A percentile compares a stretch with the other conserved stretches of the same genome.
Conservation (phyloP, 2,797 vertebrate species). For the Schizopygopsis malacanthus region DNA sequence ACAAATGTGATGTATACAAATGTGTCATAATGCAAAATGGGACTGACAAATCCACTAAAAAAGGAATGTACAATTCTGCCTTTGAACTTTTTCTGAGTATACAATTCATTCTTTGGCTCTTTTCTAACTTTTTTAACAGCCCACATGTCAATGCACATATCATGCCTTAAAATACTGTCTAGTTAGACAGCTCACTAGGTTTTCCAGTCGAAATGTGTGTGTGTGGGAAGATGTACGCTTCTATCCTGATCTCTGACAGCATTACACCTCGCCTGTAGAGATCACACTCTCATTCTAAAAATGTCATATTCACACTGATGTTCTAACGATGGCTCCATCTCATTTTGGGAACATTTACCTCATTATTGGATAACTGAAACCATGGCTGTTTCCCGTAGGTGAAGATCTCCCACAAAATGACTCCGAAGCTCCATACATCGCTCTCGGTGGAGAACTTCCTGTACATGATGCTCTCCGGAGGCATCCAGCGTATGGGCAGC, state of each 20-base stretch:
- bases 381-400: conserved; percentile 98
- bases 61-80: neutral
- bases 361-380: conserved; percentile 98
- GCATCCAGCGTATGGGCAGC: conserved; percentile 99
- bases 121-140: neutral
- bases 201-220: neutral
- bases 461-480: conserved; percentile 99
- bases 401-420: conserved; percentile 99
- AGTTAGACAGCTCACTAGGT: neutral
- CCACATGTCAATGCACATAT: no score
- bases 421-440: conserved; percentile 98
- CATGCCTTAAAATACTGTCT: neutral
- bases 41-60: neutral
- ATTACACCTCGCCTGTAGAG: conserved; percentile 11
- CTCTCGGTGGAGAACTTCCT: conserved; percentile 98
- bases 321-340: conserved; percentile 3
- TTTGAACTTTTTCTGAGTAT: neutral
- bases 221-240: neutral
- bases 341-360: conserved; percentile 78
- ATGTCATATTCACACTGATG: conserved; percentile 32
- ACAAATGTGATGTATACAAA: no score
- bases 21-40: neutral
- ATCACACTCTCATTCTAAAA: conserved; percentile 49
- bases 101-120: neutral
- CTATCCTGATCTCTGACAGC: conserved; percentile 26